Evolutionary conservation across 2,113 vertebrate species (phyloP).

Genomic region (Myotis brandtii): DNA sequence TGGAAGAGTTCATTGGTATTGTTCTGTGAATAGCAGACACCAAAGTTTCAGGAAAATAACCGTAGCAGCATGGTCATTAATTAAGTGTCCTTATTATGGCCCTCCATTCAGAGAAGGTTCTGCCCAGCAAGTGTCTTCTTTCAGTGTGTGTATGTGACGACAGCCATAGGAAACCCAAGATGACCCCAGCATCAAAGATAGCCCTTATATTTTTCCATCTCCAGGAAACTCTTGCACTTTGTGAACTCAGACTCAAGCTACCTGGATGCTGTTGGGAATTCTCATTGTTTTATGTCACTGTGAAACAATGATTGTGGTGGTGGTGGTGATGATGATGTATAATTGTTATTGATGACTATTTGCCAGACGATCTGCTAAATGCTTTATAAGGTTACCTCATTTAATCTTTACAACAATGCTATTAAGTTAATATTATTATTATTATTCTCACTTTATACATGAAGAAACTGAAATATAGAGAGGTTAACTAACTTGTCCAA

Average conservation of each 20-base stretch:
- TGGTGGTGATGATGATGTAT: not conserved
- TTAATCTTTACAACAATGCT: not conserved
- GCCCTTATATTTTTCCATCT: not conserved
- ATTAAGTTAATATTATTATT: not conserved
- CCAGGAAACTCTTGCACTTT: not conserved
- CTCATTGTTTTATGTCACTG: not conserved
- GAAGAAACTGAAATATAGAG: conserved; percentile 16
- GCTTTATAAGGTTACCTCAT: not conserved
- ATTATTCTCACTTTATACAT: not conserved
- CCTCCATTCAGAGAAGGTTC: not conserved
- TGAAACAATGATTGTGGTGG: not conserved
- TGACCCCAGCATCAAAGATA: not conserved
- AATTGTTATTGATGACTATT: not conserved
- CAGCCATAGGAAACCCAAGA: not conserved
- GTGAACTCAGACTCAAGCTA: not conserved
- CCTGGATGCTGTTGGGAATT: not conserved
- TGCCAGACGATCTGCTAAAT: not conserved
- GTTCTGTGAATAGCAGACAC: not conserved
- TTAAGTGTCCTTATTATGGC: not conserved
- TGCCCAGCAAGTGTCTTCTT: not conserved
- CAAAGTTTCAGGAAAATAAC: not conserved
- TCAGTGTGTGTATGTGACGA: not conserved
- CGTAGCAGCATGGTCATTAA: not conserved
- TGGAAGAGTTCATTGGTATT: not conserved
- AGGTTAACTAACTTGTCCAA: not conserved